Percentiles rank a stretch among this genome's conserved stretches.
phyloP scores from a whole-genome alignment of 2,797 vertebrate species.

The Xenopus petersii region DNA sequence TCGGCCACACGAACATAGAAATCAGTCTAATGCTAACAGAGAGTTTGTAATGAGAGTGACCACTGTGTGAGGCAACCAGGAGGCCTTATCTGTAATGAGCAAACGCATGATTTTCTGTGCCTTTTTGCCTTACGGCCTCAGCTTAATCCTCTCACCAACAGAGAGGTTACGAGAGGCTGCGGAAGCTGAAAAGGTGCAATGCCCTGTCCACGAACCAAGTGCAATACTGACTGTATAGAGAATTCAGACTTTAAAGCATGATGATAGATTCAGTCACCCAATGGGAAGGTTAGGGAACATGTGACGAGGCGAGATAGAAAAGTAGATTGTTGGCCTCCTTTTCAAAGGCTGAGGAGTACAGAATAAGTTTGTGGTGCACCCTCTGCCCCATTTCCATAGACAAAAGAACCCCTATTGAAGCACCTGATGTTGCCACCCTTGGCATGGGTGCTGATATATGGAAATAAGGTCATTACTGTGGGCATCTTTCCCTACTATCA shows the following conservation, averaged over 20 bases:
- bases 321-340: conserved; percentile 3
- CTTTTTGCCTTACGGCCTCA: conserved; percentile 55
- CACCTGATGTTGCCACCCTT: too few species aligned
- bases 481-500: too few species aligned
- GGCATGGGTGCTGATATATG: too few species aligned
- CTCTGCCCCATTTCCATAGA: too few species aligned
- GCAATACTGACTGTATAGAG: conserved; percentile 26
- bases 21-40: conserved; percentile 79
- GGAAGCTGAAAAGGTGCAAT: neutral
- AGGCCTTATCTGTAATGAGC: conserved; percentile 69
- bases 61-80: conserved; percentile 81
- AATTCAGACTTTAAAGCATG: conserved; percentile 16
- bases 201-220: neutral
- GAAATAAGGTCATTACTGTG: too few species aligned
- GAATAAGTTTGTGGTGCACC: neutral
- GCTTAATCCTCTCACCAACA: conserved; percentile 48
- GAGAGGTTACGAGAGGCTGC: neutral
- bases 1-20: conserved; percentile 83
- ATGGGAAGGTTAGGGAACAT: neutral
- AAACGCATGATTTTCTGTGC: conserved; percentile 55
- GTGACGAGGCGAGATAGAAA: neutral
- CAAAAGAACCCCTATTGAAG: too few species aligned
- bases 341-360: neutral
- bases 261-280: conserved; percentile 5
- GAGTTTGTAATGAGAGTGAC: conserved; percentile 99